Evolutionary conservation across 1,140 invertebrate genomes (phyloP).

Genomic region (Drosophila tani): DNA sequence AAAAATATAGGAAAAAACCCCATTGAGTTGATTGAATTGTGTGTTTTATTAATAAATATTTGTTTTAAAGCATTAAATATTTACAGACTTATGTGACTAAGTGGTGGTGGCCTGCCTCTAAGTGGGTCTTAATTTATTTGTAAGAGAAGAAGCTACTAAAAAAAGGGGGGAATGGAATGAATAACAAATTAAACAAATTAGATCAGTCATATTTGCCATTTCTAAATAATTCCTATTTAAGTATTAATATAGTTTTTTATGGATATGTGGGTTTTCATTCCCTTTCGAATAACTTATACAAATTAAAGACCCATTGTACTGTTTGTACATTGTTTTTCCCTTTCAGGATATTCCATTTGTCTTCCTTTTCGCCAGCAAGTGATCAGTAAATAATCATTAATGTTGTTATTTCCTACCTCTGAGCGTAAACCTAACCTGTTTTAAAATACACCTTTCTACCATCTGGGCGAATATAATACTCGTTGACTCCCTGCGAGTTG

Average conservation of each 20-base stretch:
- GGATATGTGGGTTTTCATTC: not conserved
- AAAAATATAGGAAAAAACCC: not conserved
- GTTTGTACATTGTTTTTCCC: not conserved
- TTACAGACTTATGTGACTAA: conserved; percentile 53
- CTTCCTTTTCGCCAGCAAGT: too few species aligned
- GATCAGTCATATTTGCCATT: conserved; percentile 11
- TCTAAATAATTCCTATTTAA: not conserved
- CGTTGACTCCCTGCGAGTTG: conserved; percentile 77
- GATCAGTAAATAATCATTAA: too few species aligned
- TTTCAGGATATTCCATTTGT: not conserved
- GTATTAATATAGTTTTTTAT: not conserved
- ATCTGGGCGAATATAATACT: conserved; percentile 78
- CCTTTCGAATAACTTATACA: too few species aligned
- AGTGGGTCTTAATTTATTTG: conserved; percentile 11
- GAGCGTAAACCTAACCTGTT: conserved; percentile 19
- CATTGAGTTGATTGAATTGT: conserved; percentile 58
- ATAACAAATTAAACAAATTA: not conserved
- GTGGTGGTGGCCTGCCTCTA: conserved; percentile 51
- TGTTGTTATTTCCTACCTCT: not conserved
- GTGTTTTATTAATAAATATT: conserved; percentile 55
- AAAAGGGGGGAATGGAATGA: conserved; percentile 7
- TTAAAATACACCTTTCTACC: conserved; percentile 76
- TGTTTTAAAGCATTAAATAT: conserved; percentile 58
- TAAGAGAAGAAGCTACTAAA: not conserved
- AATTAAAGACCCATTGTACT: not conserved